phyloP scores from a whole-genome alignment of 2,113 vertebrate species.

The Semnornis frantzii region DNA sequence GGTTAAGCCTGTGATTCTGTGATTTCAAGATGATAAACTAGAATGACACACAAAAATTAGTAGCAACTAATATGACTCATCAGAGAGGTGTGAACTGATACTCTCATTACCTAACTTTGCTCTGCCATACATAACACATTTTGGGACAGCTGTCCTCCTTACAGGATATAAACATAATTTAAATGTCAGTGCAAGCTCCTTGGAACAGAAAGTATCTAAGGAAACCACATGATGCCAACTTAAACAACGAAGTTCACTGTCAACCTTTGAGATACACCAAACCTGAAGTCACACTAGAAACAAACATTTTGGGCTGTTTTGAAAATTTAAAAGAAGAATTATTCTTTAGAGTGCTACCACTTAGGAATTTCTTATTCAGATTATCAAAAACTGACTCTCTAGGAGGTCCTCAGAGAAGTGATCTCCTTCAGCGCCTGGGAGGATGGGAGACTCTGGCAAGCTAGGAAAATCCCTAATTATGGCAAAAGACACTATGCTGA shows the following conservation, averaged over 20 bases:
- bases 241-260: neutral
- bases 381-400: neutral
- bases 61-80: neutral
- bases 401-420: slow-evolving; percentile 17
- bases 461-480: neutral
- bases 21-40: neutral
- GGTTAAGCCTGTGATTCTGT: too few relatives aligned
- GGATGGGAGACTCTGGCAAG: neutral
- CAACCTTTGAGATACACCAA: neutral
- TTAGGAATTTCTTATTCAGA: slow-evolving; percentile 9
- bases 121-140: slow-evolving; percentile 12
- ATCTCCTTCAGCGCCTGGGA: neutral
- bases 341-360: neutral
- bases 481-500: neutral
- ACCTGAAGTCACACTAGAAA: neutral
- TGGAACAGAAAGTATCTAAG: neutral
- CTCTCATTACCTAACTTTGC: neutral
- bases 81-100: neutral
- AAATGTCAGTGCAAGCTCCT: neutral
- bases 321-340: neutral
- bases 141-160: neutral
- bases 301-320: neutral
- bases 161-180: neutral
- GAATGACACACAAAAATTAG: neutral
- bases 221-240: neutral